These are phyloP conservation scores for Pipistrellus kuhlii DNA, from an alignment of 2,797 vertebrate genomes.

Conservation along the genomic window DNA sequence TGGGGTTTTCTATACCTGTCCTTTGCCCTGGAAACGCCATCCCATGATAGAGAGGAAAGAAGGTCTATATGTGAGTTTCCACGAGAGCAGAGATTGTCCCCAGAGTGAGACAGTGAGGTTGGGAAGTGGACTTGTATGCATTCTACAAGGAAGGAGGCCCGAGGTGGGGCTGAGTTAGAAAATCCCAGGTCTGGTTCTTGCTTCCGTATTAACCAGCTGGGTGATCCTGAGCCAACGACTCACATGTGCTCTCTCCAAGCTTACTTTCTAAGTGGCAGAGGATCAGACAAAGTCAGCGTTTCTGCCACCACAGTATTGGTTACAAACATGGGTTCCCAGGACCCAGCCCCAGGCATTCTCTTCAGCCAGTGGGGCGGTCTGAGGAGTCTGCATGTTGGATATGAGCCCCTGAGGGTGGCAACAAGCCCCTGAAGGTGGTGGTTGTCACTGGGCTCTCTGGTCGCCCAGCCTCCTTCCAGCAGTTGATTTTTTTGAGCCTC, in stretches of 20 bases:
- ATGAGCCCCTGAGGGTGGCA: neutral
- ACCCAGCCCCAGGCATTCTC: neutral
- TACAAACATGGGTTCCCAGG: neutral
- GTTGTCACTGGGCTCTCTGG: neutral
- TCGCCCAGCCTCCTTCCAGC: neutral
- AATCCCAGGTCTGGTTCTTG: neutral
- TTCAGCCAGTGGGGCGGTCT: neutral
- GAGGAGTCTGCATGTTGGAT: neutral
- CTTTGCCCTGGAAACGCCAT: neutral
- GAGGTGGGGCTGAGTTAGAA: neutral
- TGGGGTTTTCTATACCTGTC: neutral
- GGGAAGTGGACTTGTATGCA: neutral
- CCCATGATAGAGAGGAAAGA: neutral
- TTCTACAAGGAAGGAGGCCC: neutral
- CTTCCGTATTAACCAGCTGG: neutral
- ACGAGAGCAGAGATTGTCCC: neutral
- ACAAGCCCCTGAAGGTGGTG: neutral
- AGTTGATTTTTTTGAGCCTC: neutral
- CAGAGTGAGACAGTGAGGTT: neutral
- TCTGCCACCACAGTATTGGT: fast-evolving
- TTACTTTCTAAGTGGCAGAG: neutral
- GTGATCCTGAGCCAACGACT: neutral
- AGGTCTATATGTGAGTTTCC: neutral
- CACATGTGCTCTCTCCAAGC: neutral
- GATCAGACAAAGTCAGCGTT: too few species aligned